Evolutionary conservation across 2,797 vertebrate genomes (phyloP).

Genomic region (Neopelma chrysocephalum): DNA sequence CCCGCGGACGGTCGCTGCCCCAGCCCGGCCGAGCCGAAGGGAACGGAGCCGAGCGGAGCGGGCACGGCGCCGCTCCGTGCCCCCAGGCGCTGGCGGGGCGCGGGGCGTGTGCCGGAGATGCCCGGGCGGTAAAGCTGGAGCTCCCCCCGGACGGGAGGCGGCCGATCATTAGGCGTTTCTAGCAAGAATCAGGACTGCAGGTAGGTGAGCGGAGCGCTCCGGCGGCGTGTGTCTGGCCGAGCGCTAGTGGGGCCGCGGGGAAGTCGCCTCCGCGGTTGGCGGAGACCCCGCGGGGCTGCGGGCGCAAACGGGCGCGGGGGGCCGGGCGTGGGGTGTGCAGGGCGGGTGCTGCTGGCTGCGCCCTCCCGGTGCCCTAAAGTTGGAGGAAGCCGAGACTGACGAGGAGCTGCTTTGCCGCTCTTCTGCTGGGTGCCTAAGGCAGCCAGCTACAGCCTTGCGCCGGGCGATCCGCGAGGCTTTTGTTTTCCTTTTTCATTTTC

Average conservation of each 20-base stretch:
- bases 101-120: conserved; percentile 80
- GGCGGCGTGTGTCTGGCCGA: background rate
- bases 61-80: conserved; percentile 40
- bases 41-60: background rate
- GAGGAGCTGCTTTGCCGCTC: background rate
- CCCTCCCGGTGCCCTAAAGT: background rate
- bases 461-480: background rate
- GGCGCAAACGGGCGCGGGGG: background rate
- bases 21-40: background rate
- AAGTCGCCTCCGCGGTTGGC: background rate
- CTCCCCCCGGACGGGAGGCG: conserved; percentile 66
- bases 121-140: conserved; percentile 79
- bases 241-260: background rate
- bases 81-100: conserved; percentile 62
- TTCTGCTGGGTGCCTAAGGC: background rate
- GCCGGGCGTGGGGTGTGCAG: background rate
- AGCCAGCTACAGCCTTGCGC: background rate
- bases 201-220: conserved; percentile 65
- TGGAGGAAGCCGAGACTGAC: background rate
- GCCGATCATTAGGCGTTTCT: conserved; percentile 78
- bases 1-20: background rate
- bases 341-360: background rate
- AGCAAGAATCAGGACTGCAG: conserved; percentile 82
- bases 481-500: background rate
- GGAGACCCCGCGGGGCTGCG: background rate